Evolutionary conservation across 2,888 invertebrate genomes (phyloP).

Genomic region (Stegophylla sp.): DNA sequence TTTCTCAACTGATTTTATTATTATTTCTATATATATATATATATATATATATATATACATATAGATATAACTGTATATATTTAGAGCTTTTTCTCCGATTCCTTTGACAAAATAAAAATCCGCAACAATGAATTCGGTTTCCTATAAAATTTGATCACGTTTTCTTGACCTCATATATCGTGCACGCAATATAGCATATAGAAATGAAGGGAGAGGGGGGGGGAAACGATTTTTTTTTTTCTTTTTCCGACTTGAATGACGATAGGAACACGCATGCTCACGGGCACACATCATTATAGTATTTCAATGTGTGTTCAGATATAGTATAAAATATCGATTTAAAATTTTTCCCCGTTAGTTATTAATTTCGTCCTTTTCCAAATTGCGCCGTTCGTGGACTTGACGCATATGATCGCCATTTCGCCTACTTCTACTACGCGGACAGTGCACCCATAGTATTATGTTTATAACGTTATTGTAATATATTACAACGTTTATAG

Average conservation of each 20-base stretch:
- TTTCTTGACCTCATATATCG: not conserved
- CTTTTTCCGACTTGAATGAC: conserved; percentile 8
- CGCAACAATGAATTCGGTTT: conserved; percentile 39
- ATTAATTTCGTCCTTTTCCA: conserved; percentile 17
- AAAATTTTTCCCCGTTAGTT: not conserved
- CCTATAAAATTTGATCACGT: conserved; percentile 54
- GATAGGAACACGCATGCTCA: not conserved
- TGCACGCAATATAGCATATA: not conserved
- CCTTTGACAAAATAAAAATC: conserved; percentile 45
- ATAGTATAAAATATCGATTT: not conserved
- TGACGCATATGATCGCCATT: no score
- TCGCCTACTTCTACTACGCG: no score
- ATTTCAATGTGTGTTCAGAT: no score
- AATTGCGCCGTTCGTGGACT: not conserved
- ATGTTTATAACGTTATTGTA: no score
- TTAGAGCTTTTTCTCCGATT: conserved; percentile 12
- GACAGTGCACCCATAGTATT: no score
- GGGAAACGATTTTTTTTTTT: conserved; percentile 6
- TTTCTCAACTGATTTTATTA: not conserved
- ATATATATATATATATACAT: not conserved
- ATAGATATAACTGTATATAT: conserved; percentile 13
- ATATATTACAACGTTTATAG: no score
- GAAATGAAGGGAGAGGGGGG: not conserved
- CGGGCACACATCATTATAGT: not conserved
- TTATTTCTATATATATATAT: not conserved